Base-by-base conservation (phyloP, 2,113 vertebrate species). In the Acanthisitta chloris region DNA sequence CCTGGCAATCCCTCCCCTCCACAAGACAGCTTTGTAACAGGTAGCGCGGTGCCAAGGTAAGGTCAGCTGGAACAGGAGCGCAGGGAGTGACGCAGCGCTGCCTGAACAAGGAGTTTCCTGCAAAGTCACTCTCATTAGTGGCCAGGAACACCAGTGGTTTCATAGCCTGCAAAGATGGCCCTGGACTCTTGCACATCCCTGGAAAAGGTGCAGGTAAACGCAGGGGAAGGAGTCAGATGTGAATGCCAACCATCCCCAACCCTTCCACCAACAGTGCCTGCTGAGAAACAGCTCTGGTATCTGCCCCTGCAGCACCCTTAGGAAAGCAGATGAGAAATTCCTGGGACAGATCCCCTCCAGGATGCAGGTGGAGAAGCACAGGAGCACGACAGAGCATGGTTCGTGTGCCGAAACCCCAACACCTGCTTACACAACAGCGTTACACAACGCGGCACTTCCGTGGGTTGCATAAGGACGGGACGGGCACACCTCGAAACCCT, bases 371-470 rank as follows among this genome's bases (percentile, higher is more conserved):
- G 36, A 62, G 71, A 77, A 86, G 65, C 0, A 2, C 48, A 38
- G 25, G 48, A 86, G 45, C 80, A 31, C 12, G 4, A 65, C 76
- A 49, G 34, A 92, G 66, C 10, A 2, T 0, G 24, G 61, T 77
- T 78, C 4, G 0, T 67, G 73, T 66, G 86, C 91, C 0, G 2
- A 89, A 94, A 80, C 64, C 45, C 80, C 1, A 4, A 19, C 70
- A 46, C 28, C 81, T 40, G 88, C 77, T 97, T 96, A 96, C 81
- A 92, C 91, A 97, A 96, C 74, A 31, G 67, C 19, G 0, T 97
- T 97, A 95, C 8, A 90, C 93, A 96, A 96, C 66, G 2, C 28
- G 0, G 69, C n/a, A 0, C 90, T 76, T 26, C 51, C n/a, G 33
- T 25, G 15, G 18, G 1, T 97, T 96, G 85, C 67, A 0, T 81